These are phyloP conservation scores for Gopherus evgoodei DNA, from an alignment of 2,113 vertebrate species.

Conservation along the genomic window DNA sequence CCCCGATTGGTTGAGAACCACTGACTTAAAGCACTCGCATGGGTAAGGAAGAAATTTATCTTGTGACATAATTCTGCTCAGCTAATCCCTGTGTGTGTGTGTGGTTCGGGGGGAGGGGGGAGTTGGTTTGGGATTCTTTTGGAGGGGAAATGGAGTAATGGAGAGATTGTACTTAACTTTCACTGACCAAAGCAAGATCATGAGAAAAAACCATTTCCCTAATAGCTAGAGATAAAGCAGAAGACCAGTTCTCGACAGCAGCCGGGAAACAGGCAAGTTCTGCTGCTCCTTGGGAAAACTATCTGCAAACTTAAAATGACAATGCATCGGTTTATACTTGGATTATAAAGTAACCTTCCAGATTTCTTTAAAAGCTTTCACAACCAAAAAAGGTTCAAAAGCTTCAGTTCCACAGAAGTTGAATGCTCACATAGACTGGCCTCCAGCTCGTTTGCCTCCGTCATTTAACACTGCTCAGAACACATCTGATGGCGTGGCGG, in stretches of 20 bases:
- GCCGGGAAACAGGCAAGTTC: not conserved
- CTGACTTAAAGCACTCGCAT: not conserved
- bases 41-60: not conserved
- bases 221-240: not conserved
- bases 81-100: not conserved
- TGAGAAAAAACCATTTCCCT: no score
- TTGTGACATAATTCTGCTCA: not conserved
- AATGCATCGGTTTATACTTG: not conserved
- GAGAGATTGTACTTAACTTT: not conserved
- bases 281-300: not conserved
- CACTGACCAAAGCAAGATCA: no score
- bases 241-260: not conserved
- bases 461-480: not conserved
- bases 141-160: not conserved
- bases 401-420: not conserved
- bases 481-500: not conserved
- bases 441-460: not conserved
- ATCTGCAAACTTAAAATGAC: not conserved
- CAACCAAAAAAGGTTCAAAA: not conserved
- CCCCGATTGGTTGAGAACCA: no score
- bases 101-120: not conserved
- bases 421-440: not conserved
- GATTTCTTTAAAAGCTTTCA: not conserved
- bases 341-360: not conserved
- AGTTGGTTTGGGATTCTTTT: no score